Base-by-base conservation (phyloP, 2,797 vertebrate genomes). In the Dicrostonyx torquatus region DNA sequence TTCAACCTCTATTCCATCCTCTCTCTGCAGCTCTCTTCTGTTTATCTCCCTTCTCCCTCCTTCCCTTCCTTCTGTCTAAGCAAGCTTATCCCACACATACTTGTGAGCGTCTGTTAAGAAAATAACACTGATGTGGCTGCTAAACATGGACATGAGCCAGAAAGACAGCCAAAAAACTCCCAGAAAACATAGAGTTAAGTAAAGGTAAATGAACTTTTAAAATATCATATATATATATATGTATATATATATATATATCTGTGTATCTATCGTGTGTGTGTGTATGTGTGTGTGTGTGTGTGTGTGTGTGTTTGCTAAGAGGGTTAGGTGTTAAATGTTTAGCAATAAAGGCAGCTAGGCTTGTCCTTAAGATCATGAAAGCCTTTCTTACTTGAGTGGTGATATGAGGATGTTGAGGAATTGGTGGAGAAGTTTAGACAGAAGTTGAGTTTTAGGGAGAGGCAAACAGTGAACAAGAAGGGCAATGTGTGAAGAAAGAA, bases 31-130 rank as follows among this genome's bases (percentile, higher is more conserved):
- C n/a, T 31, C 11, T 50, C 29, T 53, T 37, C 9, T 53, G 3
- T 31, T 29, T 34, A 9, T 3, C 1, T 13, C 3, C 10, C 34
- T 17, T 45, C 29, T n/a, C 48, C 7, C 1, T 22, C 17, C 2
- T 29, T 55, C 5, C 37, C 48, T 34, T 34, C 48, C 31, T 45
- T 64, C 20, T 78, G n/a, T 64, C 22, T 84, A 26, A 60, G 2
- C 58, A 60, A 90, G 6, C 76, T 70, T 31, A 29, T 64, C 43
- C 0, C 0, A 43, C 4, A 68, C 15, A 15, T 13, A 26, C 70
- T 70, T 92, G 37, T 60, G 15, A 60, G 1, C n/a, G 6, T 2
- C 24, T 50, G 15, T 75, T 70, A 43, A 76, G 12, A 34, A n/a
- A 43, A 79, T 48, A 60, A 14, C 22, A 43, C 31, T 92, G 1